Evolutionary conservation across 2,888 invertebrate genomes (phyloP), one percentile per base, ranked within the genome.

Genomic region (Drosophila longiperda): DNA sequence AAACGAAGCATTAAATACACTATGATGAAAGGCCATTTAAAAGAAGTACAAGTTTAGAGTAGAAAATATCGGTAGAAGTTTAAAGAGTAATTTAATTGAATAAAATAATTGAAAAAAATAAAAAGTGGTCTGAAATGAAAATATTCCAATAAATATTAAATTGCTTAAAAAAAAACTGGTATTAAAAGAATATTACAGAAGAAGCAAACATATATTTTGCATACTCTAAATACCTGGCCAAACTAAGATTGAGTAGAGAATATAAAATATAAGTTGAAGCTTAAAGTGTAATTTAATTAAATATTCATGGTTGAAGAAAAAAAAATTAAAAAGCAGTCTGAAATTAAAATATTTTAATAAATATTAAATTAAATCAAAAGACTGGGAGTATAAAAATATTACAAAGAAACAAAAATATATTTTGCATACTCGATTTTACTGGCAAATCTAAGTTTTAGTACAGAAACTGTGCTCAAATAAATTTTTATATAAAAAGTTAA

Each of bases 1-100:
- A n/a, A 48, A 33, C 65, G 72, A 62, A 55, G 5, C 11, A 20
- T 11, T 26, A 20, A 36, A 64, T 73, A 61, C 76, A 32, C 70
- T 75, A 34, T 1, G 3, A 57, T 11, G 3, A 12, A 20, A 20
- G 52, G 11, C 9, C 5, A 0, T 11, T 32, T 17, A 1, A 20
- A 23, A 15, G 1, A 45, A 45, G 12, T 12, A 23, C 3, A 8
- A 20, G n/a, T n/a, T n/a, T 32, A 0, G 15, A 7, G 40, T 53
- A 17, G 12, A 32, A 32, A 15, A 32, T 15, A 7, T 36, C 2
- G 15, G 0, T 36, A 17, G 15, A 36, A 36, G 36, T 15, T 5
- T 6, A 36, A 6, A 7, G 36, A 15, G 6, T 7, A 3, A 15
- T 5, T 6, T 34, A 29, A 29, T 29, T 29, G 29, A 29, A 0